Base-by-base conservation (phyloP, 2,888 invertebrate species). In the Neoscelio sp. region DNA sequence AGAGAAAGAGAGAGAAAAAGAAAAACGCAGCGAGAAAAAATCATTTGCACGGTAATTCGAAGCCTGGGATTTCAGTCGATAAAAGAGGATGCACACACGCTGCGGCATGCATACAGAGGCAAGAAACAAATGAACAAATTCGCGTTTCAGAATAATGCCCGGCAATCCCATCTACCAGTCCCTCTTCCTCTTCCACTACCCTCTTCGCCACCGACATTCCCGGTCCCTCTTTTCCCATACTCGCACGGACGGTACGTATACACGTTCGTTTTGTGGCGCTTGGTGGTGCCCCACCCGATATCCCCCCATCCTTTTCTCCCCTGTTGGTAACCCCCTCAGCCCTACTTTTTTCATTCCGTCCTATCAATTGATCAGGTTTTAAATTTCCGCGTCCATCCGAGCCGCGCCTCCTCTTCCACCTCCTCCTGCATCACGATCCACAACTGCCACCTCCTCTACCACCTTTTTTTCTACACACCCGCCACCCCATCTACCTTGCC, bases 311-410 rank as follows among this genome's bases (percentile, higher is more conserved):
- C 56, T 62, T 68, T 60, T 56, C 68, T 62, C 67, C 71, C 56
- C 73, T 56, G 62, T 52, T 56, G 78, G 77, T 84, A 84, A 84
- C 82, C 87, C 87, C 85, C 87, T 86, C 88, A 87, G 87, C 88
- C 89, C 91, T 90, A 90, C 90, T 88, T 89, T 89, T 90, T 90
- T 89, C 90, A 89, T 90, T 90, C 89, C 89, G 87, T 90, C 89
- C 90, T 90, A 90, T 90, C 90, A 90, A 90, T 90, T 90, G 90
- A 90, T 90, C 90, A 90, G 90, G 90, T 90, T 90, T 90, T 89
- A 90, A 90, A 90, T 90, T 90, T 90, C 90, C 90, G 90, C 90
- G 90, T 90, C 90, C 90, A 89, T 90, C 90, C 90, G 89, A 89
- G 89, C 89, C 88, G 87, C 90, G 88, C 89, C 89, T 87, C 87